Evolutionary conservation across 1,140 invertebrate species (phyloP), one percentile per base, ranked within the genome.

Genomic region (Globodera rostochiensis): DNA sequence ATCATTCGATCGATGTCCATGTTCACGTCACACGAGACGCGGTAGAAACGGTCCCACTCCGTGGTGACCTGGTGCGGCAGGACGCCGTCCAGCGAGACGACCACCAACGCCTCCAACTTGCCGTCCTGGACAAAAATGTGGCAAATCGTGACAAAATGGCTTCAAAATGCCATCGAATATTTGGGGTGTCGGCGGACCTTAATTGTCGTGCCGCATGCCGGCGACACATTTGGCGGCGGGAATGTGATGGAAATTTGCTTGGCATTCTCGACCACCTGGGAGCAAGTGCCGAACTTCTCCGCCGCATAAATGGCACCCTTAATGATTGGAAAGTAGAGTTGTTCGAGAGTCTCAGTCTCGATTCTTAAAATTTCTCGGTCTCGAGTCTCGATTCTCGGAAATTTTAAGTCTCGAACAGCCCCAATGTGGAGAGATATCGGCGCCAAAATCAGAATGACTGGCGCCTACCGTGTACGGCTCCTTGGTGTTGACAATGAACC

Each of bases 11-110:
- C 77, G n/a, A 78, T 50, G 50, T 90, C 86, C 89, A 90, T 89
- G 36, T 84, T 87, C 13, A 88, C 88, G 80, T 89, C 88, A 57
- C 88, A 89, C 15, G 83, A 84, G 25, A 89, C 88, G 50, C 87
- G 82, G 79, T 89, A 89, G 84, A 89, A 89, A 25, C 88, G 88
- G 86, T 89, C 88, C 89, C 89, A 89, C 83, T 89, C 88, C 74
- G 87, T 88, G 77, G 89, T 89, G 13, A 89, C 88, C 83, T 89
- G 88, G 71, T 89, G 88, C 15, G 88, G 88, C 21, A 89, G 82
- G 47, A 89, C 88, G 21, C 88, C 88, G 74, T 89, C 88, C 46
- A 89, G 71, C 13, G 88, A 89, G 6, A 89, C 89, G 57, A 89
- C 88, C 50, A 89, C 88, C 8, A 89, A 80, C 19, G 88, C 88